Percentiles rank a stretch among this genome's conserved stretches.
These are phyloP conservation scores for Adelognathus sp. DNA, from an alignment of 2,888 invertebrate genomes.

Conservation along the genomic window DNA sequence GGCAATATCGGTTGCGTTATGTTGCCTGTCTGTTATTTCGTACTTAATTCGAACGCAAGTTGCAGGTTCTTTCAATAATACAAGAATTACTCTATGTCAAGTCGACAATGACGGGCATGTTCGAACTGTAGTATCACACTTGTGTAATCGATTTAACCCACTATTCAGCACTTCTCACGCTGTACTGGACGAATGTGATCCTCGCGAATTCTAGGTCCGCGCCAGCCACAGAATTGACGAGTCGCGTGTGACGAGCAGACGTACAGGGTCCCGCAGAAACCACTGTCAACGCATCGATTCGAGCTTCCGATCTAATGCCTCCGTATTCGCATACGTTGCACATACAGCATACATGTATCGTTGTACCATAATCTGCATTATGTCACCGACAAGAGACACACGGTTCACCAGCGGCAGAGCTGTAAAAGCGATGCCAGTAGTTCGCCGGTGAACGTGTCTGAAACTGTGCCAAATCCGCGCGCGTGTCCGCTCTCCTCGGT, in stretches of 20 bases:
- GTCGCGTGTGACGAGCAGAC: background rate
- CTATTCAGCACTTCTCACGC: too few relatives aligned
- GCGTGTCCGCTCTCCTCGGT: conserved; percentile 8
- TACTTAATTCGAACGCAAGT: too few relatives aligned
- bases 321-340: too few relatives aligned
- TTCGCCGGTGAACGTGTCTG: conserved; percentile 49
- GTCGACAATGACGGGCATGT: too few relatives aligned
- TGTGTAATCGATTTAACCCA: too few relatives aligned
- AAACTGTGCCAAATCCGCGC: conserved; percentile 57
- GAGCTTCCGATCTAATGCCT: conserved; percentile 50
- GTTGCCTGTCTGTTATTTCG: too few relatives aligned
- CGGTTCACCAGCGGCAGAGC: conserved; percentile 15
- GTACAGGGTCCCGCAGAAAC: background rate
- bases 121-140: too few relatives aligned
- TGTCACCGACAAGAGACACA: conserved; percentile 43
- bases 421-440: conserved; percentile 45
- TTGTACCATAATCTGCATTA: conserved; percentile 52
- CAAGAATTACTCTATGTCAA: too few relatives aligned
- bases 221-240: background rate
- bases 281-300: conserved; percentile 45
- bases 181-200: background rate
- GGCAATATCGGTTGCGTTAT: too few relatives aligned
- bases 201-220: background rate
- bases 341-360: conserved; percentile 15
- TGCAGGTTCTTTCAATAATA: too few relatives aligned